Evolutionary conservation across 1,140 invertebrate genomes (phyloP), one percentile per base, ranked within the genome.

Genomic region (Pachypeltis micranthus): DNA sequence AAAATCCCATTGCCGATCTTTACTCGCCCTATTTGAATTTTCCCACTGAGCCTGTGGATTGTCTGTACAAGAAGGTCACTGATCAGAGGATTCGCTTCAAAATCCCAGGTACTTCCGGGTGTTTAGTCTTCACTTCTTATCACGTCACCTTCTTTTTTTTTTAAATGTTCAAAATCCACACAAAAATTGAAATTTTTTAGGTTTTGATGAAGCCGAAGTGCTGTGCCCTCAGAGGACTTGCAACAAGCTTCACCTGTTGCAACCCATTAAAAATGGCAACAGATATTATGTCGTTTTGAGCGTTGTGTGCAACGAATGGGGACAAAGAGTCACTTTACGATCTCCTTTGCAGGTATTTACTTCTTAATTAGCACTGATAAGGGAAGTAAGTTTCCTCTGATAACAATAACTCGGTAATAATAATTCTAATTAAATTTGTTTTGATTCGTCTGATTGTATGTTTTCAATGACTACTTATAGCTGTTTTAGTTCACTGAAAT

Each of bases 331-430:
- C 24, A 80, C 78, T 2, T 78, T 90, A 7, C 74, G 84, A 67
- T 90, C 88, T 24, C 88, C 88, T 1, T 72, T 91, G 23, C 84
- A 87, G 81, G 87, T 89, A 74, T 7, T 12, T n/a, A n/a, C 27
- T 56, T 34, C 12, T 24, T 3, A 12, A 26, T n/a, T n/a, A n/a
- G n/a, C n/a, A n/a, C n/a, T n/a, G n/a, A n/a, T n/a, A n/a, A n/a
- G n/a, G n/a, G n/a, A n/a, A n/a, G n/a, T n/a, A n/a, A n/a, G n/a
- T n/a, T n/a, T n/a, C n/a, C n/a, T n/a, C n/a, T n/a, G n/a, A n/a
- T n/a, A n/a, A n/a, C n/a, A n/a, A n/a, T n/a, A n/a, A n/a, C n/a
- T n/a, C n/a, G n/a, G n/a, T n/a, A n/a, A n/a, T n/a, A n/a, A n/a
- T n/a, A n/a, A n/a, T n/a, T n/a, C n/a, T n/a, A n/a, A n/a, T n/a